These are phyloP conservation scores for Anastrepha obliqua DNA, from an alignment of 1,140 invertebrate species.

Conservation along the genomic window DNA sequence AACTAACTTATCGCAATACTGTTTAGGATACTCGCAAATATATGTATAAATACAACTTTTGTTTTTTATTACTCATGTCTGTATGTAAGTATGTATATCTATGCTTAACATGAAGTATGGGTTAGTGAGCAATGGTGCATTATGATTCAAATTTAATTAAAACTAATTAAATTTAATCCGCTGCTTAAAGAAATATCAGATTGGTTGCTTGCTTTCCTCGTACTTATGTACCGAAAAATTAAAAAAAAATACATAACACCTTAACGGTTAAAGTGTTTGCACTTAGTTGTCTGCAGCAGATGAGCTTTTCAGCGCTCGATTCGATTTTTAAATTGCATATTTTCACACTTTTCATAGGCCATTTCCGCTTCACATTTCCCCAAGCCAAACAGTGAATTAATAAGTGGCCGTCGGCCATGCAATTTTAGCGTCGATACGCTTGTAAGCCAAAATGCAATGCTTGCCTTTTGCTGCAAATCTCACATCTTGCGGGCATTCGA, in stretches of 20 bases:
- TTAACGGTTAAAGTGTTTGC: too few relatives aligned
- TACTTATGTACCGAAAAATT: not conserved
- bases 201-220: not conserved
- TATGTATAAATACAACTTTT: not conserved
- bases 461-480: constrained; percentile 82
- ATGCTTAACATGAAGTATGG: constrained; percentile 1
- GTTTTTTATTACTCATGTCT: not conserved
- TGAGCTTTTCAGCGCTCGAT: too few relatives aligned
- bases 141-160: constrained; percentile 33
- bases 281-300: too few relatives aligned
- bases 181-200: constrained; percentile 3
- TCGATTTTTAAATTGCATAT: not conserved
- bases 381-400: not conserved
- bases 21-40: constrained; percentile 48
- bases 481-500: constrained; percentile 92
- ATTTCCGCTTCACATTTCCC: not conserved
- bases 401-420: constrained; percentile 86
- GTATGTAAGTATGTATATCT: not conserved
- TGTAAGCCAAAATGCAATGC: constrained; percentile 94
- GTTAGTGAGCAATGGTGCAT: constrained; percentile 44
- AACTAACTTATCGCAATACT: constrained; percentile 47
- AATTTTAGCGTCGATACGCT: constrained; percentile 96
- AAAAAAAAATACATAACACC: too few relatives aligned
- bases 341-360: not conserved
- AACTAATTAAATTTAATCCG: constrained; percentile 42